phyloP scores from a whole-genome alignment of 2,797 vertebrate genomes.

The Enteromius mattozi region DNA sequence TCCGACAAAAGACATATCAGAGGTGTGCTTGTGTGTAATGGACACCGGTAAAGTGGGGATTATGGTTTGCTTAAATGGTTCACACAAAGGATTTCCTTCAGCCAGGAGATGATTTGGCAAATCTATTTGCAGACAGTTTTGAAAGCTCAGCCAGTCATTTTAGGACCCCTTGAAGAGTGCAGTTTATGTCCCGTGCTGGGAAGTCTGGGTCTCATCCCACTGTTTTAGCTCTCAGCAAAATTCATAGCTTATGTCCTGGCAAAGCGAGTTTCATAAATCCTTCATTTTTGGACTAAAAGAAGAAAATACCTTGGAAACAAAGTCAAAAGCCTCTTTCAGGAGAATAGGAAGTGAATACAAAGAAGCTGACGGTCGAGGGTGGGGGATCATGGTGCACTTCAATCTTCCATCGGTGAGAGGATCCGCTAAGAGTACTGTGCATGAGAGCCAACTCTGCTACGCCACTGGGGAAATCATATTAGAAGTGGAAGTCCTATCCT shows the following conservation, averaged over 20 bases:
- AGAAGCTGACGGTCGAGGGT: constrained; percentile 6
- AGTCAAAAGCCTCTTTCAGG: constrained; percentile 33
- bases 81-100: constrained; percentile 67
- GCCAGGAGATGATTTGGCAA: constrained; percentile 72
- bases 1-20: constrained; percentile 23
- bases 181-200: background rate
- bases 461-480: constrained; percentile 78
- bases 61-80: constrained; percentile 39
- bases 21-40: constrained; percentile 16
- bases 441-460: constrained; percentile 14
- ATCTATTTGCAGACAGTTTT: constrained; percentile 61
- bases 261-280: constrained; percentile 47
- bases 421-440: background rate
- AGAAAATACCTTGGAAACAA: constrained; percentile 46
- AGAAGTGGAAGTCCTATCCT: constrained; percentile 68
- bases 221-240: background rate
- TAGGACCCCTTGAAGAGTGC: background rate
- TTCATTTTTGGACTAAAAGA: constrained; percentile 53
- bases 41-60: constrained; percentile 27
- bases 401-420: constrained; percentile 43
- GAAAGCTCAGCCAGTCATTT: background rate
- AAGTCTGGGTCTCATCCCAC: constrained; percentile 32
- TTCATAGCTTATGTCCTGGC: background rate
- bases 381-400: constrained; percentile 49
- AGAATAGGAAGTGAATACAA: constrained; percentile 47